These are phyloP conservation scores for Sylvilagus floridanus DNA, from an alignment of 2,797 vertebrate species.

Conservation along the genomic window DNA sequence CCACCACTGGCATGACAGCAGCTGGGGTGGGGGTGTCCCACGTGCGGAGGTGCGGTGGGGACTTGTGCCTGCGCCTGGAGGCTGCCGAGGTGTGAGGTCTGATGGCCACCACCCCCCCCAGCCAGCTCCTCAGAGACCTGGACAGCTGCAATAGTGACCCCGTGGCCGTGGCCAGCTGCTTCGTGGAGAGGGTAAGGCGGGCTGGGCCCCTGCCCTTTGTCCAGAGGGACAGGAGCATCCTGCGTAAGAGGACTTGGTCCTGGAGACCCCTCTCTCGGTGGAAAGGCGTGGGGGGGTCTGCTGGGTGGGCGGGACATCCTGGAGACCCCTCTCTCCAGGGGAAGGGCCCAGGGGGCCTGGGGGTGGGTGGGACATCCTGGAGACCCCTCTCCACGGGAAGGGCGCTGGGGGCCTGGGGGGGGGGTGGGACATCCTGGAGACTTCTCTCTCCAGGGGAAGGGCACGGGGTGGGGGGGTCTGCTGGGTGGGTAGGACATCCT, in stretches of 20 bases:
- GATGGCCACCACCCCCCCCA: conserved; percentile 78
- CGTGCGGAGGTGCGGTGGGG: neutral
- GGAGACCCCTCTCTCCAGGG: too few relatives aligned
- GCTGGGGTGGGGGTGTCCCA: neutral
- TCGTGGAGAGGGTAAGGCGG: conserved; percentile 94
- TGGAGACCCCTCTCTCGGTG: neutral
- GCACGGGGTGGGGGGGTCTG: too few relatives aligned
- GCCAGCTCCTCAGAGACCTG: conserved; percentile 95
- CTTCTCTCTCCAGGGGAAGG: too few relatives aligned
- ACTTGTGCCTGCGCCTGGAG: neutral
- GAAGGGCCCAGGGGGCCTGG: neutral
- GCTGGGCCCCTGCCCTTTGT: neutral
- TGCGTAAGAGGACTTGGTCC: neutral
- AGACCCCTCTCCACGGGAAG: too few relatives aligned
- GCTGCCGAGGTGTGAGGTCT: neutral
- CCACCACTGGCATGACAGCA: neutral
- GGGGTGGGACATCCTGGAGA: too few relatives aligned
- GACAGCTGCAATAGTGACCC: conserved; percentile 95
- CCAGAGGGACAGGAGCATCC: neutral
- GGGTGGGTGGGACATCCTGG: neutral
- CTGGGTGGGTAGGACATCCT: too few relatives aligned
- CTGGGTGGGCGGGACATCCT: too few relatives aligned
- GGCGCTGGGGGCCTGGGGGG: too few relatives aligned
- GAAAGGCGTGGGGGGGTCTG: too few relatives aligned
- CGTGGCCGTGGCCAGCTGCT: conserved; percentile 95